Evolutionary conservation across 2,113 vertebrate species (phyloP), one percentile per base, ranked within the genome.

Genomic region (Psittacus erithacus): DNA sequence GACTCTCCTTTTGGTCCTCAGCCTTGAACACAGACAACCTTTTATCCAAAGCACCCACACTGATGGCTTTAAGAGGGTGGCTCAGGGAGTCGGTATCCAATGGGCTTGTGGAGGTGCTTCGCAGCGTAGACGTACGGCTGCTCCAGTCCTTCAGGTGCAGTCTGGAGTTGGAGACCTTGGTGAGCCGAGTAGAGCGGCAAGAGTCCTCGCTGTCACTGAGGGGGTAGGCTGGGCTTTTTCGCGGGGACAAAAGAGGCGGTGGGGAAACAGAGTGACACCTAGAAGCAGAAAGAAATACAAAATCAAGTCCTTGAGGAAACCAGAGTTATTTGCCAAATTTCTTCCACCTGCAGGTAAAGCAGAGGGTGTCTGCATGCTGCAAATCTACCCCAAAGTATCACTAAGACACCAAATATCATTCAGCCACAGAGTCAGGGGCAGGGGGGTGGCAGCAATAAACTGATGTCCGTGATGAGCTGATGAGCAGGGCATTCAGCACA

Each of bases 201-300:
- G 98, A 98, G 77, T 98, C 98, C 82, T 99, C 99, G 1, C 98
- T 98, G 62, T 99, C 99, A 4, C 98, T 98, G 89, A 99, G 98
- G 1, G 98, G 98, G 75, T 98, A 98, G 90, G 98, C 96, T 71
- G 97, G 98, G 89, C 97, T 98, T 93, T 98, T 98, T 29, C 97
- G 98, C 1, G 97, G 98, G 82, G 98, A 98, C 62, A 99, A 82
- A 92, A 98, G 97, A 59, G 99, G 98, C 7, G 98, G 98, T 19
- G 98, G 98, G 65, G 99, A 99, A 76, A 98, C 98, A 76, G 99
- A 99, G 91, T 98, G 99, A 98, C 98, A 99, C 99, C 99, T 99
- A 96, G 76, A 97, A 98, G 55, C 85, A 96, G 93, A 98, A 89
- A 86, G 79, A 94, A 93, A 94, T 68, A 39, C 93, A 73, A 86